Base-by-base conservation (phyloP, 2,888 invertebrate species). In the Protodeltote pygarga region DNA sequence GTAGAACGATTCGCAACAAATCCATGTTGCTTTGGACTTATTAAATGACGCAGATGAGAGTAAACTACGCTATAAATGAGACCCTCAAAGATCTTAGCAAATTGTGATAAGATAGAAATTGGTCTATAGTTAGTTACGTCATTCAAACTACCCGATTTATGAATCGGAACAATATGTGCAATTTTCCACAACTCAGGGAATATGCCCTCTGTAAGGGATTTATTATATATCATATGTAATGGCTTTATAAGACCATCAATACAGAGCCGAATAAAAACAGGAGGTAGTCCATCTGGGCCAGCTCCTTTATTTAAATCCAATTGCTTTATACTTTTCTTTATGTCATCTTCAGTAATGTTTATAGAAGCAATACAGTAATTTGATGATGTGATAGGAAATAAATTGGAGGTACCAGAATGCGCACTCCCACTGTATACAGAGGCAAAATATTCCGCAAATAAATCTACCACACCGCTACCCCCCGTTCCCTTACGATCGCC, bases 101-200 rank as follows among this genome's bases (percentile, higher is more conserved):
- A 39, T 11, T 31, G 39, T n/a, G 29, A 31, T 6, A 13, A 17
- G 2, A 29, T 17, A 23, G 13, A 16, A 0, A 39, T 23, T 11
- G 15, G 16, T 16, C 13, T 11, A n/a, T 39, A 39, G 8, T 39
- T 23, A 13, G 11, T 21, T 15, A 38, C 14, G 9, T 37, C 14
- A 20, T 37, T 37, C 19, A 37, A 5, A 27, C 14, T 27, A n/a
- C 9, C 14, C 8, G 37, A 9, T 13, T 27, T 19, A 34, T 24
- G 11, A 1, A 19, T 20, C 5, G 20, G 20, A 8, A 20, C 4
- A 8, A 20, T n/a, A 5, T 37, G 25, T 9, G 19, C 17, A 6
- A 27, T 27, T 25, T 35, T 20, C 10, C 27, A 28, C 9, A 37
- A 19, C n/a, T 37, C 27, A 2, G 37, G 27, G 16, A 37, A 25